phyloP scores from a whole-genome alignment of 2,113 vertebrate species.

The Sciurus niger region DNA sequence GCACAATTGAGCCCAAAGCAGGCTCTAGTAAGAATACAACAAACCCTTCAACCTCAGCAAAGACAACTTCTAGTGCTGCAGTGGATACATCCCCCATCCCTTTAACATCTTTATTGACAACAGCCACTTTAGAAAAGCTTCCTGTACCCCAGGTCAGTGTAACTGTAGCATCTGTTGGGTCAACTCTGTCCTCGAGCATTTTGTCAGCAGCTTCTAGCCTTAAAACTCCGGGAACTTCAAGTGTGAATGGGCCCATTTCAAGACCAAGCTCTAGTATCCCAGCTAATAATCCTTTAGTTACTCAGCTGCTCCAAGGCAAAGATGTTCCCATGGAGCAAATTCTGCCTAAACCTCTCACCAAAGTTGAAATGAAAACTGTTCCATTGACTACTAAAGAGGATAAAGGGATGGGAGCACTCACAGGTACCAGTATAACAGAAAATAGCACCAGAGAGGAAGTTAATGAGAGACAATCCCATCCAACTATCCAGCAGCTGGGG shows the following conservation, averaged over 20 bases:
- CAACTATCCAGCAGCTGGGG: conserved; percentile 76
- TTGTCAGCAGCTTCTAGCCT: conserved; percentile 73
- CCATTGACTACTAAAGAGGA: conserved; percentile 77
- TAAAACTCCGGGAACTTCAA: conserved; percentile 79
- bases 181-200: conserved; percentile 13
- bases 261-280: conserved; percentile 93
- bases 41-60: conserved; percentile 59
- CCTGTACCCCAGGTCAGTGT: conserved; percentile 66
- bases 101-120: not conserved
- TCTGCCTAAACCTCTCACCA: conserved; percentile 93
- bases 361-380: conserved; percentile 88
- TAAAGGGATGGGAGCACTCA: conserved; percentile 65
- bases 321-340: conserved; percentile 96
- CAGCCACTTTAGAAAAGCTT: conserved; percentile 69
- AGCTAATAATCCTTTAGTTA: conserved; percentile 97
- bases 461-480: conserved; percentile 68
- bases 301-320: conserved; percentile 96
- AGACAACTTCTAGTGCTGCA: not conserved
- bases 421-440: not conserved
- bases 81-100: conserved; percentile 58
- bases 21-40: not conserved
- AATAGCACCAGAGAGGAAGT: conserved; percentile 63
- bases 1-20: not conserved
- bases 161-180: not conserved
- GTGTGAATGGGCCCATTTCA: conserved; percentile 75